These are phyloP conservation scores for Teleiodes luculella DNA, from an alignment of 2,888 invertebrate species.

Conservation along the genomic window DNA sequence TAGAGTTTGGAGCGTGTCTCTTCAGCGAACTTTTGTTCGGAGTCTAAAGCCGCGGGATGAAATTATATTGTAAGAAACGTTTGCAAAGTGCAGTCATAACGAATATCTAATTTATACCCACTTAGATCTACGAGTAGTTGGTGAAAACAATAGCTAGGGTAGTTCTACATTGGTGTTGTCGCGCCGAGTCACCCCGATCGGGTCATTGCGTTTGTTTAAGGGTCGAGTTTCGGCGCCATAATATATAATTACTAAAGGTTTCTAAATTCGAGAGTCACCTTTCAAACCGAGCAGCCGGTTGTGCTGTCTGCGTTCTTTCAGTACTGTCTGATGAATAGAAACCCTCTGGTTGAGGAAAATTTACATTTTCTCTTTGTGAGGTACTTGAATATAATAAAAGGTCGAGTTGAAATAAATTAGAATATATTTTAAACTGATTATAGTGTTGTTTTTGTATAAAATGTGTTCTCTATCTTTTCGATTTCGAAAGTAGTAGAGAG, in stretches of 20 bases:
- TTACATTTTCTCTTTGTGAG: neutral
- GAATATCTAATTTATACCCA: conserved; percentile 42
- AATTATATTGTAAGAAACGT: conserved; percentile 53
- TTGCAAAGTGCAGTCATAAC: conserved; percentile 45
- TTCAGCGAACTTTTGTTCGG: conserved; percentile 38
- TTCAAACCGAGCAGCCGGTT: neutral
- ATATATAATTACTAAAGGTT: neutral
- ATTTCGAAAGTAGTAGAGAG: too few relatives aligned
- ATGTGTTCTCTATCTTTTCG: neutral
- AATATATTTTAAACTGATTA: neutral
- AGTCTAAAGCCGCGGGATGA: conserved; percentile 37
- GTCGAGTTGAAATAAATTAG: too few relatives aligned
- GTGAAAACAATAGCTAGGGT: conserved; percentile 51
- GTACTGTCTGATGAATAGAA: neutral
- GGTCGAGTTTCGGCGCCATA: neutral
- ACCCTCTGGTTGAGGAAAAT: neutral
- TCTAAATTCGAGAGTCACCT: neutral
- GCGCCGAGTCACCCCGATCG: conserved; percentile 23
- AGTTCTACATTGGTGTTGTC: conserved; percentile 43
- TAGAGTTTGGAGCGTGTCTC: conserved; percentile 9
- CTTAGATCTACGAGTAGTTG: conserved; percentile 44
- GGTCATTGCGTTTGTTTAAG: neutral
- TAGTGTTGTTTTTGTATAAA: neutral
- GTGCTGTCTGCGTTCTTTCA: conserved; percentile 2
- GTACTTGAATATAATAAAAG: too few relatives aligned